phyloP scores from a whole-genome alignment of 1,140 invertebrate genomes.

The Gonioctena quinquepunctata region DNA sequence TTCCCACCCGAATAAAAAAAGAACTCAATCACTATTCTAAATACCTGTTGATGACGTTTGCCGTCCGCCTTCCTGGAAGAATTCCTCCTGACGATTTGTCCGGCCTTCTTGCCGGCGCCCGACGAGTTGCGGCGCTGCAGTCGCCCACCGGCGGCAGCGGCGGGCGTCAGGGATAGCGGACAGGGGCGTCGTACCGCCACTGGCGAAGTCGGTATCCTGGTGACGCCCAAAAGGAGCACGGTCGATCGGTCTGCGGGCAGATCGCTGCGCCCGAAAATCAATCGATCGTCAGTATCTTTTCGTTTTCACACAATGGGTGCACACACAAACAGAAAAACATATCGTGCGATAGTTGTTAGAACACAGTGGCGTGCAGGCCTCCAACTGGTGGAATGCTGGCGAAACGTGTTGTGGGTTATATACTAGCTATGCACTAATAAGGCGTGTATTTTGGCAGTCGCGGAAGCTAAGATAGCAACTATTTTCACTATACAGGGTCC shows the following conservation, averaged over 20 bases:
- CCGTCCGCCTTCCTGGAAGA: conserved; percentile 15
- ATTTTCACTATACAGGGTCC: too few species aligned
- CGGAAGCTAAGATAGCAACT: too few species aligned
- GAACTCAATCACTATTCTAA: not conserved
- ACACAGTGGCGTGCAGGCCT: not conserved
- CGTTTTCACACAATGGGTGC: too few species aligned
- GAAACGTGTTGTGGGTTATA: too few species aligned
- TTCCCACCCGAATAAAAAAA: too few species aligned
- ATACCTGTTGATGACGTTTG: not conserved
- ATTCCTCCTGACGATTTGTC: conserved; percentile 17
- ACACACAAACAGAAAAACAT: not conserved
- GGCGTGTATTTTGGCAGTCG: too few species aligned
- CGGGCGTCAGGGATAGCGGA: conserved; percentile 37
- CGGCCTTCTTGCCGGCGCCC: conserved; percentile 8
- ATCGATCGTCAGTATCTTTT: too few species aligned
- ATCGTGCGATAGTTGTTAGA: not conserved
- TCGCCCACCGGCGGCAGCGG: conserved; percentile 12
- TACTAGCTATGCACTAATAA: too few species aligned
- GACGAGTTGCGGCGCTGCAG: conserved; percentile 19
- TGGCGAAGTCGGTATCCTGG: conserved; percentile 51
- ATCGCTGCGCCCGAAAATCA: conserved; percentile 43
- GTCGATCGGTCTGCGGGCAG: conserved; percentile 50
- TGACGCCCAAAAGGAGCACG: conserved; percentile 51
- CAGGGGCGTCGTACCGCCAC: conserved; percentile 44
- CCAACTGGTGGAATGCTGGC: not conserved